phyloP scores from a whole-genome alignment of 2,113 vertebrate species.

The Engraulis encrasicolus region DNA sequence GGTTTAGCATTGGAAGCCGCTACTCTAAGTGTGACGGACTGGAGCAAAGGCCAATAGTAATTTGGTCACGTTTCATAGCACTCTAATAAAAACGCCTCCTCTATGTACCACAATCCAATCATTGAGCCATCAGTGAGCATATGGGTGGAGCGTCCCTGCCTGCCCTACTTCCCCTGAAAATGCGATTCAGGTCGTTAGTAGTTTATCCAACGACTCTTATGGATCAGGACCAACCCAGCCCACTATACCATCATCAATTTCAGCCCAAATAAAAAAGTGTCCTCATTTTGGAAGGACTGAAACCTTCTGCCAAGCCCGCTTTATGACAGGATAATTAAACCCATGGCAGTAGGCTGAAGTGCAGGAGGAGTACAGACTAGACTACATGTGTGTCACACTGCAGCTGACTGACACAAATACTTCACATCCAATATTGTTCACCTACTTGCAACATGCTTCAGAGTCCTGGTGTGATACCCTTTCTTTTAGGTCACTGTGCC shows the following conservation, averaged over 20 bases:
- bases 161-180: slow-evolving; percentile 60
- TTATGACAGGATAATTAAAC: not conserved
- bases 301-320: not conserved
- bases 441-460: not conserved
- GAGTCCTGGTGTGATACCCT: not conserved
- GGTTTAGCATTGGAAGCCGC: slow-evolving; percentile 47
- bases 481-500: not conserved
- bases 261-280: slow-evolving; percentile 17
- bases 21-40: slow-evolving; percentile 40
- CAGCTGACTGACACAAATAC: not conserved
- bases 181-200: slow-evolving; percentile 47
- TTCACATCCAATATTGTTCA: not conserved
- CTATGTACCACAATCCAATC: slow-evolving; percentile 45
- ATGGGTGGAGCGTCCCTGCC: slow-evolving; percentile 49
- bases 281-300: not conserved
- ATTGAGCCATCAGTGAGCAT: not conserved
- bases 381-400: not conserved
- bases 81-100: slow-evolving; percentile 37
- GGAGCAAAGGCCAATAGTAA: slow-evolving; percentile 44
- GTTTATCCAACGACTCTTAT: slow-evolving; percentile 40
- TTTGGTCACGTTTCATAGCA: slow-evolving; percentile 23
- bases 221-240: slow-evolving; percentile 35
- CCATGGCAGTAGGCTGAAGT: too few relatives aligned
- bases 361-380: not conserved
- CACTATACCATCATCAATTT: slow-evolving; percentile 25